Evolutionary conservation across 2,797 vertebrate species (phyloP).

Genomic region (Pogonophryne albipinna): DNA sequence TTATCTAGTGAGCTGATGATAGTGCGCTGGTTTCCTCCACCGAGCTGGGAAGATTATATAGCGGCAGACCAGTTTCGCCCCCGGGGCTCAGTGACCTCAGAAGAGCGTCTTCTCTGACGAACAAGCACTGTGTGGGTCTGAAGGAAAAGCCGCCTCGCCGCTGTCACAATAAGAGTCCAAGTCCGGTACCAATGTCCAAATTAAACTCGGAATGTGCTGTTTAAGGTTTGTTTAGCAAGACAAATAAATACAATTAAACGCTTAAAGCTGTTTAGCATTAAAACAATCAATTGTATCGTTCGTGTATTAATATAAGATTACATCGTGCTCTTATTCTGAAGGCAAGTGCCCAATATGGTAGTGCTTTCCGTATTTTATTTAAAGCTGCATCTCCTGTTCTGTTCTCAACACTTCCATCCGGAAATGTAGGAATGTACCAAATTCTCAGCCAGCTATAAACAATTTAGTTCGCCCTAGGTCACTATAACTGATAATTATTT

Average conservation of each 20-base stretch:
- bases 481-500: slow-evolving; percentile 2
- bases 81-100: slow-evolving; percentile 78
- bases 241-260: rapidly evolving
- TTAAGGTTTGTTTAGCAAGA: rapidly evolving
- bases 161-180: slow-evolving; percentile 77
- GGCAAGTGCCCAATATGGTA: slow-evolving; percentile 82
- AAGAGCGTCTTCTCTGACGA: slow-evolving; percentile 80
- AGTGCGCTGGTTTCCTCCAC: slow-evolving; percentile 57
- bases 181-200: neutral
- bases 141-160: slow-evolving; percentile 69
- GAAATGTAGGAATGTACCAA: slow-evolving; percentile 78
- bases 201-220: rapidly evolving
- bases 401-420: slow-evolving; percentile 75
- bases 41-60: slow-evolving; percentile 70
- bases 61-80: slow-evolving; percentile 59
- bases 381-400: slow-evolving; percentile 71
- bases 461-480: slow-evolving; percentile 47
- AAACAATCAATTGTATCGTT: rapidly evolving
- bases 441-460: slow-evolving; percentile 45
- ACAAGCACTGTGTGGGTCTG: slow-evolving; percentile 74
- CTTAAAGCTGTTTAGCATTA: rapidly evolving
- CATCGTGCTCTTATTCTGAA: slow-evolving; percentile 73
- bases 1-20: slow-evolving; percentile 45
- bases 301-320: neutral
- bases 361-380: slow-evolving; percentile 84